Conservation (phyloP, 2,113 vertebrate genomes). For the Pelobates fuscus region DNA sequence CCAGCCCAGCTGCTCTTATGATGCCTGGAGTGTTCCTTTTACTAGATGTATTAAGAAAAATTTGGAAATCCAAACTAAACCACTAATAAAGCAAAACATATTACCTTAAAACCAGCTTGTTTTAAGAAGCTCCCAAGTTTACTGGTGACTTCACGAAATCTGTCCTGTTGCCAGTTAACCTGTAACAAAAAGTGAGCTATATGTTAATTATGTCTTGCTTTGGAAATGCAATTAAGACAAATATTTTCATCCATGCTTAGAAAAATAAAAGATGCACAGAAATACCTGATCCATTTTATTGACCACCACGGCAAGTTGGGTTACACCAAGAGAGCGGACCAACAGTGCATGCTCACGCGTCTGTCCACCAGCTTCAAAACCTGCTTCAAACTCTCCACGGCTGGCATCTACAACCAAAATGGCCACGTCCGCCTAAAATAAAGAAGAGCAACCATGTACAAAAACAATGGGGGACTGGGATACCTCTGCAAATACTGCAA, state of each 20-base stretch:
- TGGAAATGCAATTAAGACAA: too few relatives aligned
- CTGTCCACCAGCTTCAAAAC: conserved; percentile 94
- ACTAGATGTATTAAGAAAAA: too few relatives aligned
- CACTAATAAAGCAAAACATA: too few relatives aligned
- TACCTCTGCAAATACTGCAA: too few relatives aligned
- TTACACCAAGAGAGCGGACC: conserved; percentile 96
- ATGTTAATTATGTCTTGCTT: too few relatives aligned
- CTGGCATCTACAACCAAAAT: conserved; percentile 94
- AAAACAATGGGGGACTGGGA: too few relatives aligned
- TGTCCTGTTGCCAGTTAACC: conserved; percentile 93
- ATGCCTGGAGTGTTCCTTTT: too few relatives aligned
- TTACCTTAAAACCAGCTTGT: conserved; percentile 96
- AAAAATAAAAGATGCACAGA: too few relatives aligned
- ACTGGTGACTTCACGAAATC: conserved; percentile 87
- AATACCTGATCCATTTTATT: conserved; percentile 98
- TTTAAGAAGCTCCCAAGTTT: conserved; percentile 96
- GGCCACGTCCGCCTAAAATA: conserved; percentile 90
- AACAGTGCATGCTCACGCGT: conserved; percentile 94
- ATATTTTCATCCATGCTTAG: too few relatives aligned
- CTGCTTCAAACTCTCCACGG: conserved; percentile 95
- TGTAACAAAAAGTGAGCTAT: conserved; percentile 58
- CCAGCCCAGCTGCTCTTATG: too few relatives aligned
- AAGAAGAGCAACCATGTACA: conserved; percentile 34
- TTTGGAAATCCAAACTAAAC: too few relatives aligned
- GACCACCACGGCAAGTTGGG: conserved; percentile 92